Evolutionary conservation across 1,140 invertebrate genomes (phyloP), one percentile per base, ranked within the genome.

Genomic region (Lasioglossum albipes): DNA sequence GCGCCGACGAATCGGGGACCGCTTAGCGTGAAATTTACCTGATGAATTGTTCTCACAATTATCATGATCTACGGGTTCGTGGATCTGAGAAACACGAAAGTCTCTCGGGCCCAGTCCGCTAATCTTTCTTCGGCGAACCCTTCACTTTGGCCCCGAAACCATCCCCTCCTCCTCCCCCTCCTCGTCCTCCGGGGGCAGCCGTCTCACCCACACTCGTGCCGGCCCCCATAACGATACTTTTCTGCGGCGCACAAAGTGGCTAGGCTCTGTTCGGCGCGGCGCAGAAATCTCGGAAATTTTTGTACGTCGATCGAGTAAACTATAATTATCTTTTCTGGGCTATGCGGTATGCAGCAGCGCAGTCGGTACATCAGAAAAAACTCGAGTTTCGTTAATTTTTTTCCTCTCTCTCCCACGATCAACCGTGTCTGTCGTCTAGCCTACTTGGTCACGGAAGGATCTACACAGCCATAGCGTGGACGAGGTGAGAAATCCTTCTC

Each of bases 31-130:
- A 92, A 93, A 91, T 91, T 91, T 90, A 86, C 87, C 86, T 86
- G 86, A 88, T 88, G 90, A 90, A 93, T 93, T 93, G 92, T 93
- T 93, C 92, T 93, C 92, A 93, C 92, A 93, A 93, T 93, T 93
- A 93, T 93, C 92, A 89, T 92, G 92, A 92, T 93, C 92, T 93
- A 93, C 91, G 89, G 86, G 89, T 90, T 91, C 90, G 91, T 89
- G 90, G 90, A 92, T 90, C 87, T 87, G 84, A 92, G 90, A 92
- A 92, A 91, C 91, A 92, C 90, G 91, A 92, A 92, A 92, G 89
- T 89, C 87, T 88, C 88, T 88, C 88, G 84, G 75, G 83, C 80
- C 84, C 79, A 73, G 87, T 89, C 84, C 84, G 89, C 90, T 92
- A 92, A 93, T 93, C 91, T 93, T 88, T 91, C 79, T 91, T 91